Conservation (phyloP, 2,113 vertebrate species). For the Gasterosteus aculeatus region DNA sequence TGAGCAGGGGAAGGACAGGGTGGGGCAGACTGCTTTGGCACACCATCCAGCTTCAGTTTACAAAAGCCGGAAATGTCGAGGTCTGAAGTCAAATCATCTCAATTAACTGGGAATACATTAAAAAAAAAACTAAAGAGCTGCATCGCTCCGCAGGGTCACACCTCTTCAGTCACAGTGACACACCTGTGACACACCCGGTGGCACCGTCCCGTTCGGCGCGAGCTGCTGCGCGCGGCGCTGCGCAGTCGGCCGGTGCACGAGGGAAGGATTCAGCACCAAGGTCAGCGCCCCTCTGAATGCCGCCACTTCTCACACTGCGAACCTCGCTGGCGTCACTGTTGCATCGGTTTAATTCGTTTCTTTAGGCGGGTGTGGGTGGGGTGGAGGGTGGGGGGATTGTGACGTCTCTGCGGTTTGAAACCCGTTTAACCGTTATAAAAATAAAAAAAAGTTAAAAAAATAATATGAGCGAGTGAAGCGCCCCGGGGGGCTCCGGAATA, state of each 20-base stretch:
- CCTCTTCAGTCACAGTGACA: not conserved
- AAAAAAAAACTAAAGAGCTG: too few relatives aligned
- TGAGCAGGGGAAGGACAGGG: not conserved
- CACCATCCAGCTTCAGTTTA: too few relatives aligned
- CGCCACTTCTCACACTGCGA: not conserved
- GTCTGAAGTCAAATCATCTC: not conserved
- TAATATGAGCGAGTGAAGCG: not conserved
- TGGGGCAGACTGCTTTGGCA: too few relatives aligned
- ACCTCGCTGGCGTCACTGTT: too few relatives aligned
- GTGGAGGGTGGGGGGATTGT: not conserved
- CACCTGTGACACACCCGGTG: too few relatives aligned
- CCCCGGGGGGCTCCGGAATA: slow-evolving; percentile 38
- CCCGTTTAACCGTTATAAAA: not conserved
- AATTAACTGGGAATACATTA: not conserved
- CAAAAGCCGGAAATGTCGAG: not conserved
- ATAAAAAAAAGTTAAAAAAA: not conserved
- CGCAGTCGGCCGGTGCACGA: not conserved
- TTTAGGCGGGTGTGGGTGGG: too few relatives aligned
- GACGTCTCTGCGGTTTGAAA: not conserved
- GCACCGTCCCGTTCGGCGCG: too few relatives aligned
- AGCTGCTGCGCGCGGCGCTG: not conserved
- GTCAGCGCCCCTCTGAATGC: slow-evolving; percentile 46
- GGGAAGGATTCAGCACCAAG: slow-evolving; percentile 62
- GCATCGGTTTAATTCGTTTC: not conserved
- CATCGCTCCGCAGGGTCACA: not conserved